Evolutionary conservation across 2,888 invertebrate species (phyloP).

Genomic region (Latheticus oryzae): DNA sequence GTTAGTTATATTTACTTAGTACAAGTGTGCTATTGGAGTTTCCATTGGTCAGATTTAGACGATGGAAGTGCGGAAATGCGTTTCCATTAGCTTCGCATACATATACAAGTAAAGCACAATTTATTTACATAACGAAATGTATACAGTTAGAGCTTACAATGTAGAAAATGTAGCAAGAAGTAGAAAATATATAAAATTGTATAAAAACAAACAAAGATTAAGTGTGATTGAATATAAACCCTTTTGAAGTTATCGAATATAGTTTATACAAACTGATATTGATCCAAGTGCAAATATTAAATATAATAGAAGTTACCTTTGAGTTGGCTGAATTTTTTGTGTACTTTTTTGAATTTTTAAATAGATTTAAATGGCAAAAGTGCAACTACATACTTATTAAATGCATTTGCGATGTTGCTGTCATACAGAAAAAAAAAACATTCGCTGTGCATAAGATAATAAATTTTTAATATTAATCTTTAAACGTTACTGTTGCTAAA

Average conservation of each 20-base stretch:
- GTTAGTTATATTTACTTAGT: too few relatives aligned
- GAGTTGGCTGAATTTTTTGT: slow-evolving; percentile 4
- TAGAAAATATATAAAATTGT: slow-evolving; percentile 18
- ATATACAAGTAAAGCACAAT: not conserved
- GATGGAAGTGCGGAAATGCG: not conserved
- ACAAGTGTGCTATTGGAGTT: too few relatives aligned
- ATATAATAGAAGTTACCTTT: slow-evolving; percentile 16
- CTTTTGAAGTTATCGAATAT: slow-evolving; percentile 14
- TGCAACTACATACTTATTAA: too few relatives aligned
- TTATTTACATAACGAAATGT: slow-evolving; percentile 13
- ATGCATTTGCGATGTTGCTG: too few relatives aligned
- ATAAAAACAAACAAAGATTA: too few relatives aligned
- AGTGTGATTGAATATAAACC: slow-evolving; percentile 30
- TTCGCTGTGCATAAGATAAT: too few relatives aligned
- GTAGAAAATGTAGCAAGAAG: slow-evolving; percentile 3
- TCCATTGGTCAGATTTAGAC: not conserved
- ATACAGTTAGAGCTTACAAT: not conserved
- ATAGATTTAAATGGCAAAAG: too few relatives aligned
- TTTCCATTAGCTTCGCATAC: too few relatives aligned
- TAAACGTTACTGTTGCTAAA: too few relatives aligned
- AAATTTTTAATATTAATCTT: too few relatives aligned
- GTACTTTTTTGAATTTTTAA: too few relatives aligned
- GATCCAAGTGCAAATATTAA: slow-evolving; percentile 24
- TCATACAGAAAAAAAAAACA: too few relatives aligned
- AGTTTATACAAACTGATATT: slow-evolving; percentile 27